Percentiles rank a stretch among this genome's conserved stretches.
These are phyloP conservation scores for Platygyra sinensis DNA, from an alignment of 64 coral and sea anemone species.

Conservation along the genomic window DNA sequence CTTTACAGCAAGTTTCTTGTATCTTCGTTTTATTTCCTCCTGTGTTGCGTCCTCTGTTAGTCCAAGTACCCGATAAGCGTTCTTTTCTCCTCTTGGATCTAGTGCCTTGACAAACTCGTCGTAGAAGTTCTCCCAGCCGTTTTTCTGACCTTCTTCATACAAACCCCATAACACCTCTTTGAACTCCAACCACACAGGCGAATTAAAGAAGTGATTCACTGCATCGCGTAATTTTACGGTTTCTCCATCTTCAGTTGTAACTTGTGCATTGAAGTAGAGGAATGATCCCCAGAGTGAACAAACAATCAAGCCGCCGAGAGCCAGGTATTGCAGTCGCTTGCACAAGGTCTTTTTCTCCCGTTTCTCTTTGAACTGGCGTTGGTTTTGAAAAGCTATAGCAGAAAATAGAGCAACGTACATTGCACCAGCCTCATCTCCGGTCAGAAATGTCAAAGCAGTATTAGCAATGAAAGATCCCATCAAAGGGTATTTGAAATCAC, in stretches of 20 bases:
- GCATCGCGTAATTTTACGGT: constrained; percentile 96
- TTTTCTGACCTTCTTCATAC: constrained; percentile 86
- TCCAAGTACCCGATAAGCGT: constrained; percentile 83
- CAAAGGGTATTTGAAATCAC: constrained; percentile 89
- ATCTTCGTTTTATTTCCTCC: constrained; percentile 91
- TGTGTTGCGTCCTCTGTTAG: constrained; percentile 88
- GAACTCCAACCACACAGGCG: constrained; percentile 94
- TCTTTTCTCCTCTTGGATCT: constrained; percentile 98
- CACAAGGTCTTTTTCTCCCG: constrained; percentile 55
- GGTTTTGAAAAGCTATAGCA: constrained; percentile 84
- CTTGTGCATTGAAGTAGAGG: constrained; percentile 94
- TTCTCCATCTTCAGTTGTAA: constrained; percentile 96
- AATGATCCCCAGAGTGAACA: constrained; percentile 83
- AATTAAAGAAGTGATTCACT: constrained; percentile 97
- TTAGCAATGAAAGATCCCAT: constrained; percentile 68
- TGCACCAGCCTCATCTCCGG: constrained; percentile 73
- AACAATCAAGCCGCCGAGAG: constrained; percentile 72
- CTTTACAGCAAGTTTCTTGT: constrained; percentile 91
- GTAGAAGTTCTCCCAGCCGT: constrained; percentile 94
- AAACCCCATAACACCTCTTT: constrained; percentile 89
- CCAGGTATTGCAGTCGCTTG: constrained; percentile 71
- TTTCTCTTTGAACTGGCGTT: constrained; percentile 63
- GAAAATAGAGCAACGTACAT: constrained; percentile 94
- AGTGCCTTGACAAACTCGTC: constrained; percentile 97
- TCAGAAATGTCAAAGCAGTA: constrained; percentile 73